These are phyloP conservation scores for Emberiza fucata DNA, from an alignment of 2,113 vertebrate genomes.

Conservation along the genomic window DNA sequence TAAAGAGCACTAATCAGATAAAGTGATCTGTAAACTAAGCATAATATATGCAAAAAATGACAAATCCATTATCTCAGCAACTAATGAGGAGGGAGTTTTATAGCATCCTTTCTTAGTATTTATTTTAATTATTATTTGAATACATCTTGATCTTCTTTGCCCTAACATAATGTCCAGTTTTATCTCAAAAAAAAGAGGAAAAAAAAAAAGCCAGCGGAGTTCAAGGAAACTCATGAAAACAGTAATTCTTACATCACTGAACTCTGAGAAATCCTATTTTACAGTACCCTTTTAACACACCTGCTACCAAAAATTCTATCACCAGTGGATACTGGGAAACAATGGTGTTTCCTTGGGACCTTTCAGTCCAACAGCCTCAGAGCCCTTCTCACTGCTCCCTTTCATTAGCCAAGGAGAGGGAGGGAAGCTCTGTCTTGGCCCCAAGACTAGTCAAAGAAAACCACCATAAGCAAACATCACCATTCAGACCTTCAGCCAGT, in stretches of 20 bases:
- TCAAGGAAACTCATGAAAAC: neutral
- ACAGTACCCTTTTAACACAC: neutral
- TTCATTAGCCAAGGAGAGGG: neutral
- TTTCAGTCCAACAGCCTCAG: neutral
- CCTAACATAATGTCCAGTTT: neutral
- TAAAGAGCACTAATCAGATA: neutral
- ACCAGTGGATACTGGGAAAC: neutral
- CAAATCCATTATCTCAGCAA: neutral
- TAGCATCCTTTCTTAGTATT: neutral
- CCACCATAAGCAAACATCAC: neutral
- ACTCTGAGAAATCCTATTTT: neutral
- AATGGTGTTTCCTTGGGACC: neutral
- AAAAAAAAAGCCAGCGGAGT: neutral
- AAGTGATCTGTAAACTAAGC: neutral
- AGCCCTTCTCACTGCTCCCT: neutral
- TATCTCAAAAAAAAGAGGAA: neutral
- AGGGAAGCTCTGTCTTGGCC: neutral
- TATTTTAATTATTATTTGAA: neutral
- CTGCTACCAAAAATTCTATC: neutral
- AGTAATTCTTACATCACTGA: neutral
- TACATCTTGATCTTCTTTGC: neutral
- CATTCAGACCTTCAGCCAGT: neutral
- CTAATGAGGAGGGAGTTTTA: neutral
- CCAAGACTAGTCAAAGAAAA: neutral
- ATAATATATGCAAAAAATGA: neutral